These are phyloP conservation scores for Eleginops maclovinus DNA, from an alignment of 2,113 vertebrate species.

Conservation along the genomic window DNA sequence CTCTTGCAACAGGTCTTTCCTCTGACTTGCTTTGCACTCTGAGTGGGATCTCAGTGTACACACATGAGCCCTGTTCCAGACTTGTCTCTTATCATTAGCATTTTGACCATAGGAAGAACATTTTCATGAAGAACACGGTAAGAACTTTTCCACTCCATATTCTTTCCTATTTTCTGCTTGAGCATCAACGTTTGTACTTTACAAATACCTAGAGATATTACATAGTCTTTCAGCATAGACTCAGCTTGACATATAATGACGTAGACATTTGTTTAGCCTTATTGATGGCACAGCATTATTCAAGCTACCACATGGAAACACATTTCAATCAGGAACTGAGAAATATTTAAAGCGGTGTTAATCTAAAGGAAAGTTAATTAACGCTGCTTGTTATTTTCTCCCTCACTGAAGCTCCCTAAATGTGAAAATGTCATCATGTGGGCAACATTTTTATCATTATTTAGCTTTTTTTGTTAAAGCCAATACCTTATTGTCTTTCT, in stretches of 20 bases:
- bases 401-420: neutral
- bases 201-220: neutral
- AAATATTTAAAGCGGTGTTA: neutral
- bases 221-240: neutral
- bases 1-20: neutral
- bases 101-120: constrained; percentile 1
- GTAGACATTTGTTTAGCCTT: neutral
- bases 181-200: neutral
- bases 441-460: too few relatives aligned
- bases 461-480: neutral
- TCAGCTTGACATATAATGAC: neutral
- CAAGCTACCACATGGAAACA: neutral
- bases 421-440: neutral
- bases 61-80: constrained; percentile 6
- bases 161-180: neutral
- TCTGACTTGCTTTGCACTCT: constrained; percentile 9
- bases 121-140: constrained; percentile 44
- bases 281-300: neutral
- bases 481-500: too few relatives aligned
- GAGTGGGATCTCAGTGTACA: neutral
- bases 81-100: neutral
- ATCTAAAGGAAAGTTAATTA: neutral
- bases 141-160: constrained; percentile 18
- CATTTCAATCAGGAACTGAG: neutral
- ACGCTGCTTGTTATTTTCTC: neutral